Evolutionary conservation across 2,113 vertebrate species (phyloP).

Genomic region (Barnardius zonarius): DNA sequence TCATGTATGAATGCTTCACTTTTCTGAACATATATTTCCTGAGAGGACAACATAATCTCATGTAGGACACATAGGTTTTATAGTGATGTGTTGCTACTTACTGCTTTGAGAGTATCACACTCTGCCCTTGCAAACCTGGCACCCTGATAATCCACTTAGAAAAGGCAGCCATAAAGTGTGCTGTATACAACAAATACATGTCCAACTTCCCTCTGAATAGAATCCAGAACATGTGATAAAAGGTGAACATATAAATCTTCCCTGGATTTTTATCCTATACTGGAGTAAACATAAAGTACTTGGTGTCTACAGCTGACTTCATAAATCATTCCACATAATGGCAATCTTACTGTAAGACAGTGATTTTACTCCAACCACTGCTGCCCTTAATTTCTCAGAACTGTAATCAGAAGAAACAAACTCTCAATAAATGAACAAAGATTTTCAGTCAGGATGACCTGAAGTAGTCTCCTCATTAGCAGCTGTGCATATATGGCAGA

Average conservation of each 20-base stretch:
- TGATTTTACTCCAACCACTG: background rate
- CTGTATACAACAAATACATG: background rate
- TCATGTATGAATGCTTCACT: background rate
- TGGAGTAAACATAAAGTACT: background rate
- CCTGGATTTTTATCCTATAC: background rate
- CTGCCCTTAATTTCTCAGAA: background rate
- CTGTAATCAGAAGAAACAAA: background rate
- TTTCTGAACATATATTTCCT: background rate
- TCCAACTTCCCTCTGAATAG: background rate
- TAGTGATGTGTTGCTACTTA: background rate
- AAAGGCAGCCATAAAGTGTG: background rate
- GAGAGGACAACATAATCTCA: background rate
- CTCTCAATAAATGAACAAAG: background rate
- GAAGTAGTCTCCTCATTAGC: background rate
- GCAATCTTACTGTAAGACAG: background rate
- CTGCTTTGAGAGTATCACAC: background rate
- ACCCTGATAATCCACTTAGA: background rate
- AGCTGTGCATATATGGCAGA: background rate
- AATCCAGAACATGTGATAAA: background rate
- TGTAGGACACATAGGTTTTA: background rate
- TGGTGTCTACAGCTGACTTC: background rate
- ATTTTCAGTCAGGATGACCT: background rate
- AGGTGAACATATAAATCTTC: background rate
- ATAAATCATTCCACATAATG: background rate
- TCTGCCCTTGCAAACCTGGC: background rate